Base-by-base conservation (phyloP, 2,113 vertebrate species). In the Laterallus jamaicensis region DNA sequence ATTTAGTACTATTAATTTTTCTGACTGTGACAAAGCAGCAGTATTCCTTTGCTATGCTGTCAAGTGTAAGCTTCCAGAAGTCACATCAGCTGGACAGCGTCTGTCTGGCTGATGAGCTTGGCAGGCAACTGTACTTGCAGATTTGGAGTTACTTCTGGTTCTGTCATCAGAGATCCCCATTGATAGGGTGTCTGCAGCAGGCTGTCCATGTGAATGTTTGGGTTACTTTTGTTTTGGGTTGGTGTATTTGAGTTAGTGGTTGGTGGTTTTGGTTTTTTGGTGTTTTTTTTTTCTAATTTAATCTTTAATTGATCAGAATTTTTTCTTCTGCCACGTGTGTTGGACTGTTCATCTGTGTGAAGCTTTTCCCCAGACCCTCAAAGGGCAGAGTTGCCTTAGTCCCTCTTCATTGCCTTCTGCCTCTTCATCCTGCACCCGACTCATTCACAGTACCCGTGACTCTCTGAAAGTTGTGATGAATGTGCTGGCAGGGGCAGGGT, bases 341-440 rank as follows among this genome's bases (percentile, higher is more conserved):
- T 64, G 59, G n/a, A 47, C 25, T 59, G 6, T 35, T 21, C 13
- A 10, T 84, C 64, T 4, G 0, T 3, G 3, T 47, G 50, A 55
- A 31, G 12, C 35, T 68, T 86, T 60, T 1, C 21, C 5, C 7
- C 7, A n/a, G 18, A 15, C 25, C 16, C 9, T 55, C 12, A 5
- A 69, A 80, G 24, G 44, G 24, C 19, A 67, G 55, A 0, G 0
- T 28, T 74, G 5, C 15, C 24, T 79, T 83, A 26, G 9, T 37
- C 68, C 14, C 20, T 49, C 21, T 49, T 49, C 49, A 7, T 22
- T 49, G 79, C 21, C 10, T 42, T 16, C 32, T 39, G 15, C 7
- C 21, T 35, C 37, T 56, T 68, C 26, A 8, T n/a, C 37, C n/a
- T 4, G 0, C 28, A 15, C 6, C 5, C 0, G 1, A 3, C 62